Evolutionary conservation across 35 echinoderm and acorn worm species (phyloP).

Genomic region (Apostichopus japonicus): DNA sequence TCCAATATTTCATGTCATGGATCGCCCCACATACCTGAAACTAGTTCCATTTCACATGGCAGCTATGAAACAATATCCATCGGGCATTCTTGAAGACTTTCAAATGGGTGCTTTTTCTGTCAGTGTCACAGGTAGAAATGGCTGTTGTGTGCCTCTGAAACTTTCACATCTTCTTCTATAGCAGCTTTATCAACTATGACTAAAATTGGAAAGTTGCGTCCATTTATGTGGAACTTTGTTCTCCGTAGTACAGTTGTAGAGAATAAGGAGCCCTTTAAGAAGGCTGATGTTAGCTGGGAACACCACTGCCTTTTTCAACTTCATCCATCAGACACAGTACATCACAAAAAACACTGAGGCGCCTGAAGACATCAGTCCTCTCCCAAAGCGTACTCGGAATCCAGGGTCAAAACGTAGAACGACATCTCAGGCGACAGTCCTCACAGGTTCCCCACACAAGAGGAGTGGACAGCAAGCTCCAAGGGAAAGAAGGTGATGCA

Average conservation of each 20-base stretch:
- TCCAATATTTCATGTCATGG: conserved; percentile 70
- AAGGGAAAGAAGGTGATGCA: conserved; percentile 13
- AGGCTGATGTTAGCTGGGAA: no score
- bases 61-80: conserved; percentile 43
- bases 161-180: no score
- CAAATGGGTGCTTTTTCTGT: conserved; percentile 56
- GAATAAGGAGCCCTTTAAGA: no score
- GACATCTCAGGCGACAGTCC: conserved; percentile 1
- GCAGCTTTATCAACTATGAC: no score
- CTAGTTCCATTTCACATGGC: conserved; percentile 19
- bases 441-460: conserved; percentile 13
- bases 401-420: conserved; percentile 4
- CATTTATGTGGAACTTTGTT: no score
- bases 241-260: no score
- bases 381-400: not conserved
- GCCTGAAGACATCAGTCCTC: conserved; percentile 36
- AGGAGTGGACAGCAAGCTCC: not conserved
- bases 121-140: conserved; percentile 50
- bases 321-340: no score
- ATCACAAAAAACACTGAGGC: no score
- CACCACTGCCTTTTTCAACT: no score
- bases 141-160: conserved; percentile 57
- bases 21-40: not conserved
- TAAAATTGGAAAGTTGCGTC: no score
- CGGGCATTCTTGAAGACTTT: conserved; percentile 39